phyloP scores from a whole-genome alignment of 2,113 vertebrate species.

The Entomyzon cyanotis region DNA sequence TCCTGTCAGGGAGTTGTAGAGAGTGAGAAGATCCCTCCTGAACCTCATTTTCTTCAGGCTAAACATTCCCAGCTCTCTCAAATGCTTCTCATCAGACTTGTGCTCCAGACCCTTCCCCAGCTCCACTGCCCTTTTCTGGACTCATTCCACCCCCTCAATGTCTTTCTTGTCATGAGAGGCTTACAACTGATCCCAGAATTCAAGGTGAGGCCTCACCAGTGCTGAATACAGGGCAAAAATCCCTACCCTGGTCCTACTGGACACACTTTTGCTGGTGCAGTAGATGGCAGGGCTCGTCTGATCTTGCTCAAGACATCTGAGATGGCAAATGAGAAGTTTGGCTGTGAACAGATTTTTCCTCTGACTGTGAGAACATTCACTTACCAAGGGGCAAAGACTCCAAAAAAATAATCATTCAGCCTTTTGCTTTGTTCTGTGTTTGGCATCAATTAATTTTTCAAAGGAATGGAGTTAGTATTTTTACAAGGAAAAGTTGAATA shows the following conservation, averaged over 20 bases:
- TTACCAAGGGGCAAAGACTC: background rate
- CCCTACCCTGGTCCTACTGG: background rate
- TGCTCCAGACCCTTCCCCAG: background rate
- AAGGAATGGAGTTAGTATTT: background rate
- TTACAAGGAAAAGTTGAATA: background rate
- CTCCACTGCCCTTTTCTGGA: accelerated
- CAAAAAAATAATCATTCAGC: background rate
- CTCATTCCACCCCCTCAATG: background rate
- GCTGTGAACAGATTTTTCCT: background rate
- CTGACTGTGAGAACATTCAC: background rate
- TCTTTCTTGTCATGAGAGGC: background rate
- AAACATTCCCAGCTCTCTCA: background rate
- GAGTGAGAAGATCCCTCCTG: background rate
- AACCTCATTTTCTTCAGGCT: background rate
- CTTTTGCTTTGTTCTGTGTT: background rate
- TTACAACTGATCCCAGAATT: background rate
- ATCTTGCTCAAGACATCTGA: background rate
- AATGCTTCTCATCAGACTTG: background rate
- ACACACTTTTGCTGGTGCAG: background rate
- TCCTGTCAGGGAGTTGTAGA: background rate
- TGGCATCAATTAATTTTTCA: background rate
- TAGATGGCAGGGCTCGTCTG: background rate
- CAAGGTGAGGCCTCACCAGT: background rate
- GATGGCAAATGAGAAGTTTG: background rate
- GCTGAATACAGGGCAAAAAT: accelerated